These are phyloP conservation scores for Sinosuthora webbiana DNA, from an alignment of 2,113 vertebrate genomes.

Conservation along the genomic window DNA sequence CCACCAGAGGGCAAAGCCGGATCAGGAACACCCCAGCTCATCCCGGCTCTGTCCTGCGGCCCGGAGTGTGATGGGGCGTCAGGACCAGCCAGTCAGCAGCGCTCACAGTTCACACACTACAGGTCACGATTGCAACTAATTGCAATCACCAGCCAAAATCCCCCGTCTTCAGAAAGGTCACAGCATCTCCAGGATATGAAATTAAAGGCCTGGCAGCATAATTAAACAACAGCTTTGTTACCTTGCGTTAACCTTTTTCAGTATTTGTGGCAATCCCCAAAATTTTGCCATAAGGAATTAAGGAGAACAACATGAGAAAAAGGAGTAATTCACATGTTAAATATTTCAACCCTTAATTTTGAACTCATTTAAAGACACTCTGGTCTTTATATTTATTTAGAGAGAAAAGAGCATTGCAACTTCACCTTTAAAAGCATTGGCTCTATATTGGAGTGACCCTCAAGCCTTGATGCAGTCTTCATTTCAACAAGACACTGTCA, in stretches of 20 bases:
- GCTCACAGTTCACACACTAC: fast-evolving
- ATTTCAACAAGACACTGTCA: background rate
- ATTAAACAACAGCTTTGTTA: background rate
- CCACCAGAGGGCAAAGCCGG: conserved; percentile 59
- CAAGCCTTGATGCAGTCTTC: background rate
- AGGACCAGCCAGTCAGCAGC: background rate
- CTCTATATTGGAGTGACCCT: background rate
- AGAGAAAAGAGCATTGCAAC: background rate
- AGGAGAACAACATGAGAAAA: background rate
- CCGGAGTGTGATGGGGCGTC: fast-evolving
- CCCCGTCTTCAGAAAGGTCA: background rate
- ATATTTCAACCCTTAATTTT: background rate
- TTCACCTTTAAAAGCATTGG: background rate
- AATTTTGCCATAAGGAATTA: background rate
- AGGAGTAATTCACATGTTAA: background rate
- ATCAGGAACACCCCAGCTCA: background rate
- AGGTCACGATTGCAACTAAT: fast-evolving
- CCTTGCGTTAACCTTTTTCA: background rate
- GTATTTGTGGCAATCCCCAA: background rate
- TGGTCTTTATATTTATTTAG: background rate
- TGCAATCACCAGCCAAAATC: background rate
- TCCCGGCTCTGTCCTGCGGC: background rate
- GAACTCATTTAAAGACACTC: background rate
- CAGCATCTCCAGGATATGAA: background rate
- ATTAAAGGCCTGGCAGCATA: background rate